These are phyloP conservation scores for Henricia sp. DNA, from an alignment of 53 echinoderm and acorn worm genomes.

Conservation along the genomic window DNA sequence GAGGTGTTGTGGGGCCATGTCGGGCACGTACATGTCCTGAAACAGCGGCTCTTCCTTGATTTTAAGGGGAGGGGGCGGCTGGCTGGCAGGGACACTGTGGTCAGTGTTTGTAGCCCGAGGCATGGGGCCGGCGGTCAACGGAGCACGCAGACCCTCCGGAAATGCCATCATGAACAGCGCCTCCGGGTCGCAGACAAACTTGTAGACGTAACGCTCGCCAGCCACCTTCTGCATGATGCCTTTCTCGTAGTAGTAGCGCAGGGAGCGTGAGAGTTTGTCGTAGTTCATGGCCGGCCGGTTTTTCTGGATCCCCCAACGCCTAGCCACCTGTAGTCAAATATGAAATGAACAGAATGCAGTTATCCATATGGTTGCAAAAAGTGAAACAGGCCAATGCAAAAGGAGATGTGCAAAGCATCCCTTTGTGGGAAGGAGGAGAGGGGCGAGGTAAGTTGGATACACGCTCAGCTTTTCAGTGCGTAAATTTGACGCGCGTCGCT, in stretches of 20 bases:
- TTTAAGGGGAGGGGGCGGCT: conserved; percentile 22
- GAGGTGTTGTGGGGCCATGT: conserved; percentile 70
- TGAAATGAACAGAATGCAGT: no score
- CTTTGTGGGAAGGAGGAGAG: no score
- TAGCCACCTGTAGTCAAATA: conserved; percentile 94
- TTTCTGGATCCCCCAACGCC: conserved; percentile 99
- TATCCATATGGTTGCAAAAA: no score
- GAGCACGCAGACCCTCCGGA: conserved; percentile 84
- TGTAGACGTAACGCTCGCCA: conserved; percentile 99
- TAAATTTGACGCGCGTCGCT: no score
- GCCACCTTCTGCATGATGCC: conserved; percentile 99
- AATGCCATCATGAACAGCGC: conserved; percentile 99
- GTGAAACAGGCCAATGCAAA: no score
- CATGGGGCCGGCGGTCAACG: conserved; percentile 51
- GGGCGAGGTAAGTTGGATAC: no score
- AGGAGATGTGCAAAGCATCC: no score
- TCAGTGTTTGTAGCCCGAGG: conserved; percentile 64
- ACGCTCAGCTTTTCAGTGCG: no score
- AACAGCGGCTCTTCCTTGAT: conserved; percentile 60
- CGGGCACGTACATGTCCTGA: conserved; percentile 86
- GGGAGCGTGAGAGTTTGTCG: conserved; percentile 96
- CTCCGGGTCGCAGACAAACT: conserved; percentile 99
- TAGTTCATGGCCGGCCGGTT: conserved; percentile 99
- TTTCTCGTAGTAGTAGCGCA: conserved; percentile 98
- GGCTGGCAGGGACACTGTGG: conserved; percentile 72